Base-by-base conservation (phyloP, 1,140 invertebrate genomes). In the Oscheius sp. region DNA sequence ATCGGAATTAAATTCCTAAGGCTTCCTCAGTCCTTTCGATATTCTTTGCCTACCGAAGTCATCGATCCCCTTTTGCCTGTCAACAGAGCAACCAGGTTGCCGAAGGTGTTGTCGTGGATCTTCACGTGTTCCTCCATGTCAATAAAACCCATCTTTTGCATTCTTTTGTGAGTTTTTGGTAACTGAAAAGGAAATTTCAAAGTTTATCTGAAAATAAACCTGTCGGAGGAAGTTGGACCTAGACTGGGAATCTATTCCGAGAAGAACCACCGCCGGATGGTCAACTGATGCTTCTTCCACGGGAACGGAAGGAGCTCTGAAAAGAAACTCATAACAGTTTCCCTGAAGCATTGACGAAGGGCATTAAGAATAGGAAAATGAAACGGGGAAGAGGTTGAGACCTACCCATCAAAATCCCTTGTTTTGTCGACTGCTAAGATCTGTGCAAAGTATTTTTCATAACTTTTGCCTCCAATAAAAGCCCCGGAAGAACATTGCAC, bases 1-100 rank as follows among this genome's bases (percentile, higher is more conserved):
- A 83, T 83, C 85, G 80, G 85, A 10, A 79, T 79, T 7, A 85
- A 81, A 69, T 85, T 86, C 62, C 82, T 78, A 10, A 83, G 83
- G 85, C 83, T 75, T n/a, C 18, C 10, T 20, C 2, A 4, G 45
- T 15, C 20, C 28, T 58, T 10, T 13, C 29, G 15, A 42, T 35
- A 23, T 66, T 38, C 7, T 68, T 18, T 7, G 38, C 73, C 35
- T 7, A 75, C 72, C 52, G 20, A 10, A 4, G 63, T 46, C 36
- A 34, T 45, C 3, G 45, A 49, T 10, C 65, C 73, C 28, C 62
- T n/a, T 26, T 75, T 75, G n/a, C 75, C 75, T 18, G 64, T 76
- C 3, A 76, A 31, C 38, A 76, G 52, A 0, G 75, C 75, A 4
- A 76, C 10, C 23, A 49, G 36, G 26, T 76, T 76, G 26, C 45